A percentile compares a stretch with the other conserved stretches of the same genome.
Conservation (phyloP, 2,797 vertebrate genomes). For the Coregonus ussuriensis region DNA sequence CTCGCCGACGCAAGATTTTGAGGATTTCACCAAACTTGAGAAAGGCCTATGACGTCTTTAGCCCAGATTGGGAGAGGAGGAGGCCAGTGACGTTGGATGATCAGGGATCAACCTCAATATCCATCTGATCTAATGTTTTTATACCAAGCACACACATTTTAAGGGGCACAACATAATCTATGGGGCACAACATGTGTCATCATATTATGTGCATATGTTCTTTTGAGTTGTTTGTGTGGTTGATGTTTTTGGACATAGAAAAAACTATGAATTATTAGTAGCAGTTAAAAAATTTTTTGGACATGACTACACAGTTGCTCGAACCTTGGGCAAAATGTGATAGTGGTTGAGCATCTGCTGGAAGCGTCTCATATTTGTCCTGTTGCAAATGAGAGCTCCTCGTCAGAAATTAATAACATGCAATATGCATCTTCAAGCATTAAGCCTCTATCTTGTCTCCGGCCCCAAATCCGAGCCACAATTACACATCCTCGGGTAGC, state of each 20-base stretch:
- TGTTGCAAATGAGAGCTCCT: slow-evolving; percentile 33
- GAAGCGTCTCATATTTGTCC: neutral
- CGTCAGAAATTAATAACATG: slow-evolving; percentile 29
- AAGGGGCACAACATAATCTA: neutral
- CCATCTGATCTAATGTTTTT: neutral
- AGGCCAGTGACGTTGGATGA: neutral
- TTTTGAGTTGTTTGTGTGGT: neutral
- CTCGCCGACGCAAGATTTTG: neutral
- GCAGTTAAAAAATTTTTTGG: neutral
- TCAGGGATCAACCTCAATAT: neutral
- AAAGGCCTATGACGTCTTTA: slow-evolving; percentile 6
- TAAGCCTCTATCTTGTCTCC: neutral
- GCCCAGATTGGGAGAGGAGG: neutral
- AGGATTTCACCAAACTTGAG: slow-evolving; percentile 2
- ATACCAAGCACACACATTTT: neutral
- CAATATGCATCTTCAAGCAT: slow-evolving; percentile 26
- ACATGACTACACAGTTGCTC: neutral
- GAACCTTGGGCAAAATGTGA: neutral
- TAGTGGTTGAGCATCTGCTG: neutral
- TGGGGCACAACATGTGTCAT: neutral
- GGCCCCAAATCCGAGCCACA: slow-evolving; percentile 5
- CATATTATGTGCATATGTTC: neutral
- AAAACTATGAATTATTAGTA: neutral
- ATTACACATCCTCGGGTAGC: slow-evolving; percentile 53
- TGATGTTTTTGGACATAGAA: neutral